Conservation (phyloP, 2,113 vertebrate genomes). For the Calyptomena viridis region DNA sequence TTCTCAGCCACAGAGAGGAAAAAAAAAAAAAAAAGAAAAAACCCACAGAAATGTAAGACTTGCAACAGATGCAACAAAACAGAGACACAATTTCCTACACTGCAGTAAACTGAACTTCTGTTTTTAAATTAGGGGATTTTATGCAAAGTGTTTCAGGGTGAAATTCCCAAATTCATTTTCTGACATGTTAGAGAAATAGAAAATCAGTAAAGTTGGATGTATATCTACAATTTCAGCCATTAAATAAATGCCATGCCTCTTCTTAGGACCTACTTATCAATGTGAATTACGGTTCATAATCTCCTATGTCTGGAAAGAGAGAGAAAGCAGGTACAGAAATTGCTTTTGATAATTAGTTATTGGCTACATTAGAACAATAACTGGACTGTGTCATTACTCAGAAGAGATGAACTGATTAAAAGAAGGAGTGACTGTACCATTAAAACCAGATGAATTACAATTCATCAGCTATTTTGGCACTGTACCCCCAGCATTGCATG, state of each 20-base stretch:
- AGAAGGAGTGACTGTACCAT: not conserved
- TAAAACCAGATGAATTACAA: constrained; percentile 17
- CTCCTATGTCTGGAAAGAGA: not conserved
- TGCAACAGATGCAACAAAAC: not conserved
- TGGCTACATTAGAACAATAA: not conserved
- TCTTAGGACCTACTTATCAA: not conserved
- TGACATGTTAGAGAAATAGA: not conserved
- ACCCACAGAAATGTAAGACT: not conserved
- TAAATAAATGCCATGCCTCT: not conserved
- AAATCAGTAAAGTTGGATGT: not conserved
- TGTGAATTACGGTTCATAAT: not conserved
- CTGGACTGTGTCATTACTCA: not conserved
- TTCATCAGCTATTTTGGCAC: constrained; percentile 23
- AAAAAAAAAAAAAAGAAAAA: too few relatives aligned
- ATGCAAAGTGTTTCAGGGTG: not conserved
- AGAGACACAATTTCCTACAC: not conserved
- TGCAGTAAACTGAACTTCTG: not conserved
- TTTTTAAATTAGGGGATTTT: not conserved
- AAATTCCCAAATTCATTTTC: not conserved
- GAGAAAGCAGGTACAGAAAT: not conserved
- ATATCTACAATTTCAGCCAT: not conserved
- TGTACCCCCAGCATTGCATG: not conserved
- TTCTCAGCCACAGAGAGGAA: not conserved
- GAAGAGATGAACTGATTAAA: constrained; percentile 14
- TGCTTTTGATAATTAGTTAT: not conserved